Evolutionary conservation across 2,888 invertebrate species (phyloP), one percentile per base, ranked within the genome.

Genomic region (Drosophila lacicola): DNA sequence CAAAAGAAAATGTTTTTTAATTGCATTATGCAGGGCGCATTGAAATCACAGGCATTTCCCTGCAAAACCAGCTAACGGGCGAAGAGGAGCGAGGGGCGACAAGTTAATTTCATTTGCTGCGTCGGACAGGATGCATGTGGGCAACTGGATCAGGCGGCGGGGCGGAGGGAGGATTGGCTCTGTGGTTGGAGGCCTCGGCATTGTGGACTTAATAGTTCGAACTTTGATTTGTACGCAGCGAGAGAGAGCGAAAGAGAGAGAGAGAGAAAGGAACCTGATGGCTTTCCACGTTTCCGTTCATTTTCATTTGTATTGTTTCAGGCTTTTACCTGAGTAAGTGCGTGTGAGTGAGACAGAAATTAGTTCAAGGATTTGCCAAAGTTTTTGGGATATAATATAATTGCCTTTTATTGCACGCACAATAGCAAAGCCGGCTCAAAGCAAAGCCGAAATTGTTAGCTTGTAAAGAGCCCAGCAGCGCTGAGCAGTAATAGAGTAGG

Each of bases 21-120:
- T 88, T 83, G 82, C 88, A 83, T 88, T 83, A 83, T 88, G 86
- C 80, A 70, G 69, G 39, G 25, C 44, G 46, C 61, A 61, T 65
- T 42, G 65, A 77, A 85, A 85, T 85, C 80, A 69, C 68, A 60
- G 56, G 62, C 64, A 75, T 70, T 74, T 74, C 46, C 62, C 56
- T 46, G 50, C 51, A 54, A 57, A 55, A 46, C 33, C 29, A 54
- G 34, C 34, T 36, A 51, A 41, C 33, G 17, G 45, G 11, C 0
- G 10, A 10, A 10, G 9, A 25, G 54, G 37, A 13, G 25, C 17
- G 8, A 9, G 13, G 62, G 34, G 39, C 51, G 53, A 64, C 63
- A 62, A 71, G 86, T 71, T 80, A 77, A 80, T 74, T 85, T 77
- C 74, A 82, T 80, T 84, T 75, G 45, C 74, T 53, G 49, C 25